phyloP scores from a whole-genome alignment of 2,888 invertebrate genomes.

The Allacma fusca region DNA sequence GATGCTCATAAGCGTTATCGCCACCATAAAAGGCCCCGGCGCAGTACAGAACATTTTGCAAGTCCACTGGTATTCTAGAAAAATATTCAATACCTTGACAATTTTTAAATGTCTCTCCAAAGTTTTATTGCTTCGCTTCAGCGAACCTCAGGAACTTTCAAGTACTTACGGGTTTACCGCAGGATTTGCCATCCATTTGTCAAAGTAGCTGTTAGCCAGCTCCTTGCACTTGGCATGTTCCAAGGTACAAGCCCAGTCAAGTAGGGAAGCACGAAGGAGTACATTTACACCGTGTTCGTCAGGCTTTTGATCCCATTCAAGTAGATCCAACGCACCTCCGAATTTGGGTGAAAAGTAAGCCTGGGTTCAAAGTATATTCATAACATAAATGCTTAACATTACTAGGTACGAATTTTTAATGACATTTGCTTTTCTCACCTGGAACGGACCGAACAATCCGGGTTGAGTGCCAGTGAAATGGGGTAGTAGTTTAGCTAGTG shows the following conservation, averaged over 20 bases:
- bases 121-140: too few species aligned
- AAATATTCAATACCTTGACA: background rate
- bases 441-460: background rate
- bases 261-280: slow-evolving; percentile 36
- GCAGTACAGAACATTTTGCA: slow-evolving; percentile 47
- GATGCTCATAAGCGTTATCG: slow-evolving; percentile 13
- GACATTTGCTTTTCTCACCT: background rate
- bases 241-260: slow-evolving; percentile 50
- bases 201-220: slow-evolving; percentile 2
- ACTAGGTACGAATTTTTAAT: background rate
- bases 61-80: slow-evolving; percentile 48
- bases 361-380: background rate
- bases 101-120: too few species aligned
- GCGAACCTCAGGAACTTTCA: too few species aligned
- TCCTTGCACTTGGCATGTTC: slow-evolving; percentile 36
- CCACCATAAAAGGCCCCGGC: slow-evolving; percentile 43
- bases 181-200: slow-evolving; percentile 21
- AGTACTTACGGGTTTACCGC: slow-evolving; percentile 4
- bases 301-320: background rate
- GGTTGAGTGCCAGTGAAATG: background rate
- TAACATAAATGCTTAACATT: background rate
- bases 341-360: slow-evolving; percentile 31
- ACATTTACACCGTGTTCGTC: slow-evolving; percentile 45
- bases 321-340: slow-evolving; percentile 17
- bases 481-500: background rate